A percentile compares a stretch with the other conserved stretches of the same genome.
Conservation (phyloP, 1,140 invertebrate species). For the Drosophila prosaltans region DNA sequence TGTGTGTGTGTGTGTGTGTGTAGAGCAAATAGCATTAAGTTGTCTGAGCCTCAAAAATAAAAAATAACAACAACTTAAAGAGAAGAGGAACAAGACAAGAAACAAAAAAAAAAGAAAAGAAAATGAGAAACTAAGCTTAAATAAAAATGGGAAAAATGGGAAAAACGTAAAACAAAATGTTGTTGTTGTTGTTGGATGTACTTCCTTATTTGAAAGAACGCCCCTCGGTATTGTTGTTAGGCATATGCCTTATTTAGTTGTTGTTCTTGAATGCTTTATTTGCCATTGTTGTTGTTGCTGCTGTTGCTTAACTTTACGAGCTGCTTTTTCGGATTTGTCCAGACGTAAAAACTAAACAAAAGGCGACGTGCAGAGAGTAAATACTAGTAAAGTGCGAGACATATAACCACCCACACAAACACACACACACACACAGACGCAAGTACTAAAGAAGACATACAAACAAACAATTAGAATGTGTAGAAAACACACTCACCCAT, state of each 20-base stretch:
- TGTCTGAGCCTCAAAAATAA: constrained; percentile 70
- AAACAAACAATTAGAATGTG: constrained; percentile 70
- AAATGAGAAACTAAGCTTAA: constrained; percentile 41
- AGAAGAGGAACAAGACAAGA: constrained; percentile 21
- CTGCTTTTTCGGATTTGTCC: constrained; percentile 71
- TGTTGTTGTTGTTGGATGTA: constrained; percentile 1
- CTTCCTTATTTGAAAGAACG: constrained; percentile 6
- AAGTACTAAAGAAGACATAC: constrained; percentile 23
- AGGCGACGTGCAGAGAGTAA: constrained; percentile 44
- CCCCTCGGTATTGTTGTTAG: constrained; percentile 51
- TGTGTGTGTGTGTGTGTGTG: constrained; percentile 35
- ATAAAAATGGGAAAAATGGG: constrained; percentile 57
- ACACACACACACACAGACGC: constrained; percentile 26
- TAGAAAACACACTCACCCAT: constrained; percentile 36
- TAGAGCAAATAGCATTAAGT: constrained; percentile 77
- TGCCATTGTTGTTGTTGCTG: constrained; percentile 28
- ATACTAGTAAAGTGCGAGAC: constrained; percentile 21
- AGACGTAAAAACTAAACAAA: constrained; percentile 80
- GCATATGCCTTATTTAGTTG: constrained; percentile 73
- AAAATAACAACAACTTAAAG: constrained; percentile 34
- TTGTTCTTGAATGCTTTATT: constrained; percentile 56
- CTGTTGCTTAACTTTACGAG: constrained; percentile 71
- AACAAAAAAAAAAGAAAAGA: not conserved
- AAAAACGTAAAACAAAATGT: constrained; percentile 30
- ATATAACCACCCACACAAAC: constrained; percentile 26